Evolutionary conservation across 35 echinoderm and acorn worm species (phyloP), one percentile per base, ranked within the genome.

Genomic region (Heliocidaris erythrogramma): DNA sequence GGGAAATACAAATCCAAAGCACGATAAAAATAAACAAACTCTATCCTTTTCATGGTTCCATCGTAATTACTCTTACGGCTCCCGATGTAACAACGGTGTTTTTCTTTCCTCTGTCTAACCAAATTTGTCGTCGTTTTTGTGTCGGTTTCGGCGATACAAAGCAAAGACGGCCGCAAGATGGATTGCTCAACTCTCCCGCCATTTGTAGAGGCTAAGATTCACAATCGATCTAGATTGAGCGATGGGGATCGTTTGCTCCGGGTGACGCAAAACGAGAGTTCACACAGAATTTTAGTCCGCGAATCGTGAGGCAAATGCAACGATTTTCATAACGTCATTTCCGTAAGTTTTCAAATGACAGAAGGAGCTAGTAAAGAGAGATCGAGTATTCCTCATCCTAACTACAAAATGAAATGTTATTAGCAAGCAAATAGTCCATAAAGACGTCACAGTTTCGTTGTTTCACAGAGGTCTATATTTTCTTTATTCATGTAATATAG

Each of bases 181-280:
- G 11, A 89, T 89, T 48, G 87, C 87, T 89, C 87, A 32, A 89
- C 47, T 32, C 87, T 89, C 87, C 87, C 87, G 87, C 87, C 87
- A 89, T 89, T 89, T 89, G 87, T 32, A 89, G 27, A 78, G 32
- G 87, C 87, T 48, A 89, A 89, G 47, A 89, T 89, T 89, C 87
- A 89, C 31, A 89, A 89, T 89, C 87, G 87, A 89, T 89, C 87
- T 89, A 48, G 87, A 89, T 89, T 89, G 87, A 89, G 87, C 47
- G 32, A 89, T 89, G 87, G 87, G 21, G 87, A 89, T 89, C 87
- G 87, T 48, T 48, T 89, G 87, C 87, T 32, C 24, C 31, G 87
- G 47, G 47, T 89, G 87, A 89, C 47, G 87, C 16, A 89, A 89
- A 32, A 48, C 30, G 87, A 9, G 47, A 32, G 31, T 78, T 78